Percentiles rank a stretch among this genome's conserved stretches.
phyloP scores from a whole-genome alignment of 2,113 vertebrate genomes.

The Scytalopus superciliaris region DNA sequence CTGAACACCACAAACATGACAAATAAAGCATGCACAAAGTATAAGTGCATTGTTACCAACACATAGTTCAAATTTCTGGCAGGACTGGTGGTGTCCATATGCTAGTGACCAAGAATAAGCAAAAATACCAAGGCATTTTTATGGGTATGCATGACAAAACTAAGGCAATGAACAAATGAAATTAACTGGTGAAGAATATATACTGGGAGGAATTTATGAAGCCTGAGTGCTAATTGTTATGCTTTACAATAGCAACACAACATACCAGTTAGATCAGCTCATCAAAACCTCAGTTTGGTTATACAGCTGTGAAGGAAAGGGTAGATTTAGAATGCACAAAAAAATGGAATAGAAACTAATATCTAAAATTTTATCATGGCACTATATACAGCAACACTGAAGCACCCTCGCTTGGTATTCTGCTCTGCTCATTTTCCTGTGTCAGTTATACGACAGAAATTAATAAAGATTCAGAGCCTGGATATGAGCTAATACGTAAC shows the following conservation, averaged over 20 bases:
- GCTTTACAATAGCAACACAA: not conserved
- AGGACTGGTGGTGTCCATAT: not conserved
- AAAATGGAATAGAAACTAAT: not conserved
- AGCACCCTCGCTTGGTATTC: not conserved
- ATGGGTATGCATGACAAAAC: not conserved
- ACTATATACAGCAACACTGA: not conserved
- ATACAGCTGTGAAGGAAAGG: not conserved
- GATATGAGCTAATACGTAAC: not conserved
- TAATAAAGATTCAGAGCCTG: conserved; percentile 39
- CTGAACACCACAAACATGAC: not conserved
- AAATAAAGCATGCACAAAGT: not conserved
- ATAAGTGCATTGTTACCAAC: not conserved
- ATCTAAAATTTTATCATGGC: not conserved
- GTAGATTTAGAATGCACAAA: not conserved
- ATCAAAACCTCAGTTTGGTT: not conserved
- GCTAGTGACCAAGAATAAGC: not conserved
- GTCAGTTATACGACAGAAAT: conserved; percentile 8
- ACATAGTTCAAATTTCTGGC: not conserved
- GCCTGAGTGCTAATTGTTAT: not conserved
- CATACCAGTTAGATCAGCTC: not conserved
- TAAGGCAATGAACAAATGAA: not conserved
- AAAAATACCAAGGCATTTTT: not conserved
- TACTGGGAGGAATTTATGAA: not conserved
- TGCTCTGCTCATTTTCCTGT: not conserved
- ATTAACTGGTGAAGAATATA: not conserved